Percentiles rank a stretch among this genome's conserved stretches.
Evolutionary conservation across 2,888 invertebrate species (phyloP).

Genomic region (Protonemura montana): DNA sequence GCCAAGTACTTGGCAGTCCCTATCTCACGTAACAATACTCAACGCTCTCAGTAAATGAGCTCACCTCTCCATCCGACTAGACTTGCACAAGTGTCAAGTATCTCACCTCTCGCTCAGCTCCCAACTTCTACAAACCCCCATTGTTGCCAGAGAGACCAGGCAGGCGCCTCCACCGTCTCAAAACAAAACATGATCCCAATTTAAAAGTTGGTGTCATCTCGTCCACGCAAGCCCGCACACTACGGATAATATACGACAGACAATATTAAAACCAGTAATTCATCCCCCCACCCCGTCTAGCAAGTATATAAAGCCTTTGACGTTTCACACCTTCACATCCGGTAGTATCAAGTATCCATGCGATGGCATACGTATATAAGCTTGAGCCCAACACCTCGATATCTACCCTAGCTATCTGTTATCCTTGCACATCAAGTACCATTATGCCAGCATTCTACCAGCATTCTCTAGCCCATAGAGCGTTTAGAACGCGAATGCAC

Average conservation of each 20-base stretch:
- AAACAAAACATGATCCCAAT: neutral
- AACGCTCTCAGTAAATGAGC: neutral
- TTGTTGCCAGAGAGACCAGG: no score
- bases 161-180: neutral
- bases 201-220: neutral
- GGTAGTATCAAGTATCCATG: neutral
- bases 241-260: neutral
- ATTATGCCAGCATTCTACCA: neutral
- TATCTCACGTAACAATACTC: neutral
- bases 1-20: neutral
- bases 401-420: conserved; percentile 4
- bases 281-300: neutral
- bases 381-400: neutral
- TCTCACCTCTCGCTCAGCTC: neutral
- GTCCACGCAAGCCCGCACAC: neutral
- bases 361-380: neutral
- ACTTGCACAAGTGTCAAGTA: neutral
- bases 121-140: no score
- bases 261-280: conserved; percentile 24
- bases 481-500: neutral
- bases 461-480: neutral
- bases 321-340: conserved; percentile 20
- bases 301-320: conserved; percentile 1
- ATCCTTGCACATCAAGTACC: neutral
- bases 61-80: neutral